Percentiles rank a stretch among this genome's conserved stretches.
phyloP scores from a whole-genome alignment of 2,113 vertebrate genomes.

The Tenrec ecaudatus region DNA sequence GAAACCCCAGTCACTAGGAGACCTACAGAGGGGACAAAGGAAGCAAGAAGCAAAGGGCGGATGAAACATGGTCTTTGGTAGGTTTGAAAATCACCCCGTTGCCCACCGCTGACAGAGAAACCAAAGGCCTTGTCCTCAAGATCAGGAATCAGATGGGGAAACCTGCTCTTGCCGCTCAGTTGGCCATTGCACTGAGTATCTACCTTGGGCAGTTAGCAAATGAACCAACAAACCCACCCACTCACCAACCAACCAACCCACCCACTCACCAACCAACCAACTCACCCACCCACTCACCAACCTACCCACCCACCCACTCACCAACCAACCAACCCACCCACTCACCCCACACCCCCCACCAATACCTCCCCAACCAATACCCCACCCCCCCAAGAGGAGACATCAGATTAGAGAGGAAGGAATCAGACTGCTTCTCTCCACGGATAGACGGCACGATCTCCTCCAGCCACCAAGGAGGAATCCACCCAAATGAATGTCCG shows the following conservation, averaged over 20 bases:
- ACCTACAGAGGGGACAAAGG: accelerated
- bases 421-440: too few species aligned
- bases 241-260: too few species aligned
- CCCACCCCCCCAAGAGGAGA: too few species aligned
- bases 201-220: neutral
- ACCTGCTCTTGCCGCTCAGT: neutral
- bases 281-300: too few species aligned
- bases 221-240: too few species aligned
- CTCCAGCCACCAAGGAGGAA: neutral
- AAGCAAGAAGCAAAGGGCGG: neutral
- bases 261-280: too few species aligned
- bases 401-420: neutral
- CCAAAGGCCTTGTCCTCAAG: neutral
- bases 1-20: neutral
- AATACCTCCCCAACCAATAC: too few species aligned
- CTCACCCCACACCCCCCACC: too few species aligned
- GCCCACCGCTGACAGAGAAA: neutral
- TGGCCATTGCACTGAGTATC: too few species aligned
- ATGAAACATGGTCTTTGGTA: neutral
- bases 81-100: neutral
- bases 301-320: too few species aligned
- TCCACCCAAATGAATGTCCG: too few species aligned
- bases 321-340: too few species aligned
- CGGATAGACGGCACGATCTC: neutral
- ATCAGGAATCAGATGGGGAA: neutral